Conservation (phyloP, 2,888 invertebrate species). For the Phorcus lineatus region DNA sequence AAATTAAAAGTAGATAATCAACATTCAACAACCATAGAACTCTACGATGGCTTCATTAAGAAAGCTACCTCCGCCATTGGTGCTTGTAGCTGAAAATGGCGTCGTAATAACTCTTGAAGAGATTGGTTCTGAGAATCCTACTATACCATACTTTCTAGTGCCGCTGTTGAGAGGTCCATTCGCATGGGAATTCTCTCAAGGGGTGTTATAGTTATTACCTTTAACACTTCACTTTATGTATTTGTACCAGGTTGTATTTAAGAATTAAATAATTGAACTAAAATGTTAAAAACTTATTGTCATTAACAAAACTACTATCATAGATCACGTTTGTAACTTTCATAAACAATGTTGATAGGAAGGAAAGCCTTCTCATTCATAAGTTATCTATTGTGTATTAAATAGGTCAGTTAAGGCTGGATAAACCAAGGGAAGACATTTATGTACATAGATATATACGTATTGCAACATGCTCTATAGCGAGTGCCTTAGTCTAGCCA, state of each 20-base stretch:
- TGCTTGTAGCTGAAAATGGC: conserved; percentile 8
- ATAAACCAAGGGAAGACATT: neutral
- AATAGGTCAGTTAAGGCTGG: too few relatives aligned
- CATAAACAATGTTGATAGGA: too few relatives aligned
- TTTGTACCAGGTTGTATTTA: neutral
- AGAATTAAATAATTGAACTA: too few relatives aligned
- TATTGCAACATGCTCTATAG: neutral
- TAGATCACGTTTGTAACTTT: too few relatives aligned
- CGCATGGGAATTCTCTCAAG: conserved; percentile 4
- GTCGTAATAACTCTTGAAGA: conserved; percentile 1
- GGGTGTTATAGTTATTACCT: neutral
- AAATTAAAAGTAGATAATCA: too few relatives aligned
- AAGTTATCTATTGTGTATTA: too few relatives aligned
- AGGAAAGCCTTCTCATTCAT: too few relatives aligned
- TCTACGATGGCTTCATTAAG: neutral
- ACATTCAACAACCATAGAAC: too few relatives aligned
- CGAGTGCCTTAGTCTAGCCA: too few relatives aligned
- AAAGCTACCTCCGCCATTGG: neutral
- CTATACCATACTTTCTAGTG: neutral
- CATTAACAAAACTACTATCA: too few relatives aligned
- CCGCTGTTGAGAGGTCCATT: neutral
- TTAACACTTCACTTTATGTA: neutral
- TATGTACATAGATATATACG: neutral
- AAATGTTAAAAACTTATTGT: too few relatives aligned
- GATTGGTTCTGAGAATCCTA: too few relatives aligned